A percentile compares a stretch with the other conserved stretches of the same genome.
phyloP scores from a whole-genome alignment of 2,113 vertebrate species.

The Poicephalus meyeri region DNA sequence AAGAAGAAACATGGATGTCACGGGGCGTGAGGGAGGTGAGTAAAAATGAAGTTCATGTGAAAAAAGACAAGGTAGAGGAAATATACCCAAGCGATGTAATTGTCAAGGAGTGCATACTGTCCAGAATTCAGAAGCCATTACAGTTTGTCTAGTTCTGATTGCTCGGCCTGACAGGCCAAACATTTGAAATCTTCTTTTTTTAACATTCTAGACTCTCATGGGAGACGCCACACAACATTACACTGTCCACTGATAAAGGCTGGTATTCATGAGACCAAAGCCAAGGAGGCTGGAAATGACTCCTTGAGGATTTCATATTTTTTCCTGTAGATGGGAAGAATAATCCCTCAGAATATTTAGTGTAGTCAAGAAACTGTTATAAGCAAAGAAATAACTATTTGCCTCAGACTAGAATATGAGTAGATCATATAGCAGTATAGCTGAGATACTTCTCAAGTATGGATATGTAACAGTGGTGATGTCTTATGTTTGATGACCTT shows the following conservation, averaged over 20 bases:
- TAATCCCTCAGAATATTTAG: background rate
- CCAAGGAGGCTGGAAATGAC: background rate
- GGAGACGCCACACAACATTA: background rate
- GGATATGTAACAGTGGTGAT: fast-evolving
- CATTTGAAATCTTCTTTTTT: background rate
- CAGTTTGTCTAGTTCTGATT: background rate
- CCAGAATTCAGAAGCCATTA: background rate
- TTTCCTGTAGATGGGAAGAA: background rate
- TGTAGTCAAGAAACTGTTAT: background rate
- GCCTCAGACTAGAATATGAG: background rate
- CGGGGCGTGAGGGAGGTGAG: background rate
- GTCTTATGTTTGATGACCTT: background rate
- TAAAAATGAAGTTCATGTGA: background rate
- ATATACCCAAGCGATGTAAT: background rate
- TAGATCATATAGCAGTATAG: background rate
- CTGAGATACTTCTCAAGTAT: background rate
- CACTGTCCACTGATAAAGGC: background rate
- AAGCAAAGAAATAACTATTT: background rate
- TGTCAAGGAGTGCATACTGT: background rate
- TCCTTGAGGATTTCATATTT: background rate
- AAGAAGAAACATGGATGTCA: background rate
- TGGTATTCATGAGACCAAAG: background rate
- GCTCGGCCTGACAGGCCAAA: background rate
- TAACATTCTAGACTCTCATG: background rate
- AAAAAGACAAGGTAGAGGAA: background rate